phyloP scores from a whole-genome alignment of 1,140 invertebrate species.

The Drosophila sechellia region DNA sequence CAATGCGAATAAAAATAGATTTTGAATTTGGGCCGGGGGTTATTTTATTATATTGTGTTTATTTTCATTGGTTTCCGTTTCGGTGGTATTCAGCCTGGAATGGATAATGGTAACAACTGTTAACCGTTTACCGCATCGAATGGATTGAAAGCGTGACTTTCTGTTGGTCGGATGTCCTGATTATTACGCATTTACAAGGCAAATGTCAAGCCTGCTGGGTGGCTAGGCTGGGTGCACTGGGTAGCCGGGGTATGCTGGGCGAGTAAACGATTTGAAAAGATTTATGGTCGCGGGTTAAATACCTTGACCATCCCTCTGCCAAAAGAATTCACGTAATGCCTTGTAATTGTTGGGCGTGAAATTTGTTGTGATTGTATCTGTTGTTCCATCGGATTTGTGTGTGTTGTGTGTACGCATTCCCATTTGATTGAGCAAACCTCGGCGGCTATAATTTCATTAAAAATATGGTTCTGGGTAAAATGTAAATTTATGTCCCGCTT shows the following conservation, averaged over 20 bases:
- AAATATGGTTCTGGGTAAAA: slow-evolving; percentile 58
- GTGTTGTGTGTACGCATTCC: slow-evolving; percentile 16
- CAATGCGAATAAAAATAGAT: slow-evolving; percentile 15
- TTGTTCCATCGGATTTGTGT: slow-evolving; percentile 59
- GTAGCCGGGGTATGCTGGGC: too few species aligned
- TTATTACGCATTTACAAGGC: slow-evolving; percentile 73
- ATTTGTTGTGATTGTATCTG: slow-evolving; percentile 78
- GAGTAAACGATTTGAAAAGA: slow-evolving; percentile 53
- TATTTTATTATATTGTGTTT: slow-evolving; percentile 54
- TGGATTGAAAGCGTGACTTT: slow-evolving; percentile 70
- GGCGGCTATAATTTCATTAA: slow-evolving; percentile 67
- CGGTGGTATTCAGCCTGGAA: slow-evolving; percentile 53
- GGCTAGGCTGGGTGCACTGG: slow-evolving; percentile 6
- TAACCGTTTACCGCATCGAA: slow-evolving; percentile 72
- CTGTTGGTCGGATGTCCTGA: slow-evolving; percentile 73
- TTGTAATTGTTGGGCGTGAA: slow-evolving; percentile 76
- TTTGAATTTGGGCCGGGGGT: slow-evolving; percentile 17
- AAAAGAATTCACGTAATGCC: slow-evolving; percentile 60
- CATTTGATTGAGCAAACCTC: slow-evolving; percentile 67
- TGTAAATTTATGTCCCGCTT: slow-evolving; percentile 60
- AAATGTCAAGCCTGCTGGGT: slow-evolving; percentile 74
- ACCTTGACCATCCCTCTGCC: slow-evolving; percentile 53
- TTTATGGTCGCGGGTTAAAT: slow-evolving; percentile 66
- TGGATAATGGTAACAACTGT: slow-evolving; percentile 76
- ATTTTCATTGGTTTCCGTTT: slow-evolving; percentile 56